Evolutionary conservation across 2,113 vertebrate species (phyloP).

Genomic region (Sula dactylatra): DNA sequence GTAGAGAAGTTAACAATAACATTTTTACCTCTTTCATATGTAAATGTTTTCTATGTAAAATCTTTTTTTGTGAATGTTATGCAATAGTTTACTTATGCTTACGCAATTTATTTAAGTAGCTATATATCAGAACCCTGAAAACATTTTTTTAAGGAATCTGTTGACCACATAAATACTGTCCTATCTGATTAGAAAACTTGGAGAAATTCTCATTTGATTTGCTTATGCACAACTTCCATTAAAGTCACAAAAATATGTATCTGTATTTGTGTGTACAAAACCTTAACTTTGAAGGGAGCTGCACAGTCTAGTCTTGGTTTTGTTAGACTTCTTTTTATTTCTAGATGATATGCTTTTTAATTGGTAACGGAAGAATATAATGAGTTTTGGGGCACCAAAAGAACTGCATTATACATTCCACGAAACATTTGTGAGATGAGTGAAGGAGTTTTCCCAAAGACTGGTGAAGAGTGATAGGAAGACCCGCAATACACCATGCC

Average conservation of each 20-base stretch:
- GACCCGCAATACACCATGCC: neutral
- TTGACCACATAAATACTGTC: neutral
- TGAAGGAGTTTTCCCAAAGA: neutral
- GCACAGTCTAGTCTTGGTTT: neutral
- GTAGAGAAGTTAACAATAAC: neutral
- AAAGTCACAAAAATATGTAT: neutral
- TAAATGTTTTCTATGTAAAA: neutral
- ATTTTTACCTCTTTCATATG: neutral
- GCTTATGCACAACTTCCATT: neutral
- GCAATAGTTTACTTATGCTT: neutral
- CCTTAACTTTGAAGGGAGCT: neutral
- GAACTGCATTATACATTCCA: neutral
- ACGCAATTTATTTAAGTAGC: neutral
- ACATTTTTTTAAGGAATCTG: neutral
- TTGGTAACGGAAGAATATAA: neutral
- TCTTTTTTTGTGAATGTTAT: neutral
- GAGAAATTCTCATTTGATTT: neutral
- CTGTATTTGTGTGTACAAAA: neutral
- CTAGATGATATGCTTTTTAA: neutral
- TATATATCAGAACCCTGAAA: neutral
- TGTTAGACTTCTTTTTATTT: neutral
- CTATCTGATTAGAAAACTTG: neutral
- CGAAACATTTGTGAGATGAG: neutral
- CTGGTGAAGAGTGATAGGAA: neutral
- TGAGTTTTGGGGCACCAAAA: neutral